These are phyloP conservation scores for Axis porcinus DNA, from an alignment of 2,113 vertebrate genomes.

Conservation along the genomic window DNA sequence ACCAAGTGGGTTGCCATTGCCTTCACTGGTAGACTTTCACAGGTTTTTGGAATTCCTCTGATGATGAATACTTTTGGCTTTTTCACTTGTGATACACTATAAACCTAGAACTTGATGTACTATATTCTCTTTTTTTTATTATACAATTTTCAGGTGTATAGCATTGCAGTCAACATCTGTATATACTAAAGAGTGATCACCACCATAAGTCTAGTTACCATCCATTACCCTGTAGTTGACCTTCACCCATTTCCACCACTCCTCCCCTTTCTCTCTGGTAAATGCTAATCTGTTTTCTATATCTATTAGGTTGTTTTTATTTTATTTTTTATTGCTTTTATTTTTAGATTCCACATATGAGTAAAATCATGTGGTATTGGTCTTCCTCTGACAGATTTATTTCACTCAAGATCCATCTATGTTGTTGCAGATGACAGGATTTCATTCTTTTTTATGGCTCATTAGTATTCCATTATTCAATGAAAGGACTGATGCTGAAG, in stretches of 20 bases:
- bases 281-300: not conserved
- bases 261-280: not conserved
- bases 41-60: slow-evolving; percentile 24
- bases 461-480: not conserved
- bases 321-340: not conserved
- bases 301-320: not conserved
- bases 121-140: not conserved
- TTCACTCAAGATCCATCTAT: not conserved
- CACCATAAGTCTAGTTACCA: not conserved
- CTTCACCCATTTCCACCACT: not conserved
- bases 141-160: not conserved
- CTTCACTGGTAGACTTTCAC: not conserved
- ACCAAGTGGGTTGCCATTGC: not conserved
- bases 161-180: not conserved
- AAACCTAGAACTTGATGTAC: not conserved
- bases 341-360: not conserved
- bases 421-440: not conserved
- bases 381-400: not conserved
- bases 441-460: not conserved
- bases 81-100: not conserved
- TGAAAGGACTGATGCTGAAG: not conserved
- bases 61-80: not conserved
- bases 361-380: not conserved
- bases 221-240: not conserved
- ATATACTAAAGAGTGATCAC: not conserved